Conservation (phyloP, 1,140 invertebrate genomes). For the Tetramorium simillimum region DNA sequence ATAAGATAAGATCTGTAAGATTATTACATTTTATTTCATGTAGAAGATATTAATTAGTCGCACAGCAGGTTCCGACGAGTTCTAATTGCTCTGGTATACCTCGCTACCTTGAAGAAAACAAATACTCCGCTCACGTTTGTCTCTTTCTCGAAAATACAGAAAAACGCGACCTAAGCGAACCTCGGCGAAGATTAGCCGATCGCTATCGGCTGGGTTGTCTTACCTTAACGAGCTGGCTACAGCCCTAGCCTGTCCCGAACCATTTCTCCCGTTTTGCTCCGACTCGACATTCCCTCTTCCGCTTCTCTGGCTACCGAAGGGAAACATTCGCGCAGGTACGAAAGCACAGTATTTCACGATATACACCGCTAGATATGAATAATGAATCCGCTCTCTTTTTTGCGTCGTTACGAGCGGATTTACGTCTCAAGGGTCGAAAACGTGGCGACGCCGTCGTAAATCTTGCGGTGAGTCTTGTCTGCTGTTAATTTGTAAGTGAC, state of each 20-base stretch:
- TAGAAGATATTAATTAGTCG: conserved; percentile 58
- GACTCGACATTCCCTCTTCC: conserved; percentile 52
- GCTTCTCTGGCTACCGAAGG: conserved; percentile 37
- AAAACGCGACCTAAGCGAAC: conserved; percentile 68
- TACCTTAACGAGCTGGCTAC: conserved; percentile 76
- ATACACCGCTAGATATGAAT: conserved; percentile 46
- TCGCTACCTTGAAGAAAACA: conserved; percentile 31
- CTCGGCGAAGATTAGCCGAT: conserved; percentile 77
- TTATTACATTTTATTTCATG: conserved; percentile 11
- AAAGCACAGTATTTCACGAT: neutral
- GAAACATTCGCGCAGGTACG: conserved; percentile 61
- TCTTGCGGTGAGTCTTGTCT: conserved; percentile 13
- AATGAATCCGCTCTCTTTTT: conserved; percentile 40
- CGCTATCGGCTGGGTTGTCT: conserved; percentile 75
- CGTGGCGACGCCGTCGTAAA: conserved; percentile 56
- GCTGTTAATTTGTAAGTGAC: conserved; percentile 58
- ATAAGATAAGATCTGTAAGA: neutral
- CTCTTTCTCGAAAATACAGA: conserved; percentile 63
- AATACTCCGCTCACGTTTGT: conserved; percentile 68
- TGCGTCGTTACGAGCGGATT: conserved; percentile 26
- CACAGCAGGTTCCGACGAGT: neutral
- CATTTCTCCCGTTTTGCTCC: conserved; percentile 65
- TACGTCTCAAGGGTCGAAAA: conserved; percentile 43
- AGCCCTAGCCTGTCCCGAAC: conserved; percentile 63
- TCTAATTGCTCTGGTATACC: conserved; percentile 67